Conservation (phyloP, 2,888 invertebrate genomes). For the Sesia apiformis region DNA sequence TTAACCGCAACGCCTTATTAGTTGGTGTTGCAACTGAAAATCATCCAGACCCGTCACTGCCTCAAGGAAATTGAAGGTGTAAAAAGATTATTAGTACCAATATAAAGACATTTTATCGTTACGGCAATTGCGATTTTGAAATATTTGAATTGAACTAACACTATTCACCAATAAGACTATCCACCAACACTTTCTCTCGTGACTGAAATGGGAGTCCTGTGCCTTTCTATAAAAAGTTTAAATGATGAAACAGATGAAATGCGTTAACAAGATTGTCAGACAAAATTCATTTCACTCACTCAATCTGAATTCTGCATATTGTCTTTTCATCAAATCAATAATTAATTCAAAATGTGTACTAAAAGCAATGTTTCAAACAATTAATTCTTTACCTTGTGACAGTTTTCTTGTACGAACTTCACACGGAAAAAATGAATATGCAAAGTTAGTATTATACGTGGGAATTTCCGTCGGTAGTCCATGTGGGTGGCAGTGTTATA, state of each 20-base stretch:
- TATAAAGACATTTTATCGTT: neutral
- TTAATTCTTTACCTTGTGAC: neutral
- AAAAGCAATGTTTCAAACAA: neutral
- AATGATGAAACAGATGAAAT: no score
- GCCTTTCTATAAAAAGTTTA: no score
- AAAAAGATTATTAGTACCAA: neutral
- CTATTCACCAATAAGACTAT: no score
- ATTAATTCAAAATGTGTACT: neutral
- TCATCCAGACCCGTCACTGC: conserved; percentile 14
- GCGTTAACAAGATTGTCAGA: no score
- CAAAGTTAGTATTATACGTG: neutral
- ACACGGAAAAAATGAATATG: neutral
- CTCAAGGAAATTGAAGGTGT: conserved; percentile 8
- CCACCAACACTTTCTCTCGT: no score
- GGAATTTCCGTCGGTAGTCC: neutral
- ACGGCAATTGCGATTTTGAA: neutral
- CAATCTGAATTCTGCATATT: no score
- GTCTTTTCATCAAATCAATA: neutral
- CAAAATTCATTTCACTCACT: no score
- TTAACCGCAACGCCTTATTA: conserved; percentile 15
- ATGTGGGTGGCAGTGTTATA: neutral
- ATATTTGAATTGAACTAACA: no score
- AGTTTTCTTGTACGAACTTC: neutral
- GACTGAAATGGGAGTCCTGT: no score
- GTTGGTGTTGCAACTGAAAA: conserved; percentile 32